phyloP scores from a whole-genome alignment of 2,888 invertebrate species.

The Spodoptera exigua region DNA sequence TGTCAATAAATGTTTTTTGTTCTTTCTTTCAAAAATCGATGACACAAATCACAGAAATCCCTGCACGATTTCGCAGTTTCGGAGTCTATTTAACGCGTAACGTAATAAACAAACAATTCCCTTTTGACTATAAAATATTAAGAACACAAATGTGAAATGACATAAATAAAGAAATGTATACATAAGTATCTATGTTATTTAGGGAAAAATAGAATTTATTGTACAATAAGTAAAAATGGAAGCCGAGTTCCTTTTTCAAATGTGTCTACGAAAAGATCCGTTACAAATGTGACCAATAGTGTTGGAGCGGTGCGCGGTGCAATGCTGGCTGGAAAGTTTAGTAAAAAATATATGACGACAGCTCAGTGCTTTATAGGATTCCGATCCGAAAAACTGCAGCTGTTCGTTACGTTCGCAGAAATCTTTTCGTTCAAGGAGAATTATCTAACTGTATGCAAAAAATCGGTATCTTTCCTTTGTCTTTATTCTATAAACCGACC shows the following conservation, averaged over 20 bases:
- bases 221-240: not conserved
- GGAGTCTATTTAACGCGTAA: too few relatives aligned
- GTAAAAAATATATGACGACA: constrained; percentile 19
- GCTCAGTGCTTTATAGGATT: constrained; percentile 11
- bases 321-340: constrained; percentile 17
- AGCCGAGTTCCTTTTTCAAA: not conserved
- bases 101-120: too few relatives aligned
- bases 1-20: too few relatives aligned
- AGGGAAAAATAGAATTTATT: not conserved
- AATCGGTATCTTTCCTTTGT: not conserved
- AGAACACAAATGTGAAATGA: too few relatives aligned
- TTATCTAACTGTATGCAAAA: not conserved
- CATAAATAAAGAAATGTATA: too few relatives aligned
- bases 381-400: constrained; percentile 13
- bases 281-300: not conserved
- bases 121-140: too few relatives aligned
- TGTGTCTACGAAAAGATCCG: constrained; percentile 3
- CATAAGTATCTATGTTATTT: too few relatives aligned
- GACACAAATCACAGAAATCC: too few relatives aligned
- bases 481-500: not conserved
- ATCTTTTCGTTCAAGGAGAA: not conserved
- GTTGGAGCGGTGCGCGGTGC: constrained; percentile 10
- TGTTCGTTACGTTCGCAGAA: not conserved
- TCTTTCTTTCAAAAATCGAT: too few relatives aligned
- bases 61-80: too few relatives aligned